Percentiles rank a stretch among this genome's conserved stretches.
These are phyloP conservation scores for Crotalus helleri DNA, from an alignment of 2,113 vertebrate species.

Conservation along the genomic window DNA sequence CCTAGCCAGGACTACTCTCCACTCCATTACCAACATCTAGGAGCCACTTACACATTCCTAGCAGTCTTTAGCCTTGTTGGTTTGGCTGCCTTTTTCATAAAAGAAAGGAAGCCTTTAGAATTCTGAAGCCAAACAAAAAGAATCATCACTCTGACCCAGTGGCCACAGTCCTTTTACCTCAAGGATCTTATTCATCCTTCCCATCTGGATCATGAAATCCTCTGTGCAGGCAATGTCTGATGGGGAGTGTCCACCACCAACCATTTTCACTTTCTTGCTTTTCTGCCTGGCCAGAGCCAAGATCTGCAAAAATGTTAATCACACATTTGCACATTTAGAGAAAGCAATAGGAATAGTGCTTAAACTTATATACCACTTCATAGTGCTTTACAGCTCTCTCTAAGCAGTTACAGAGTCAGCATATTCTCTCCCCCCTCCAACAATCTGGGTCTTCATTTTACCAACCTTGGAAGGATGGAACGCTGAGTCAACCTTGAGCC, in stretches of 20 bases:
- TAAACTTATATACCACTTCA: not conserved
- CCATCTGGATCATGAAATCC: conserved; percentile 75
- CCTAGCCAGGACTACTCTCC: not conserved
- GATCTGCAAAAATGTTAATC: conserved; percentile 58
- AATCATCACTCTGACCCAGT: not conserved
- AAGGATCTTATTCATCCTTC: conserved; percentile 71
- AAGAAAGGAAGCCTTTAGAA: not conserved
- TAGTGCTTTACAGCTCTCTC: not conserved
- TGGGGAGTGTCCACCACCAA: conserved; percentile 71
- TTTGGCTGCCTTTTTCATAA: not conserved
- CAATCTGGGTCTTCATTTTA: not conserved
- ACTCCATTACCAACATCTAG: not conserved
- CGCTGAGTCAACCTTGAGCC: not conserved
- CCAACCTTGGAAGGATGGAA: not conserved
- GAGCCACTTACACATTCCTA: not conserved
- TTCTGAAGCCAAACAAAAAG: not conserved
- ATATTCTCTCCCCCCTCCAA: not conserved
- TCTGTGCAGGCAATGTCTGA: conserved; percentile 74
- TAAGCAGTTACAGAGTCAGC: not conserved
- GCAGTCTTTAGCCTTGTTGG: not conserved
- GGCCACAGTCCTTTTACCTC: conserved; percentile 53
- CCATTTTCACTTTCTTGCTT: conserved; percentile 69
- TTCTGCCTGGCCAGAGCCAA: conserved; percentile 67
- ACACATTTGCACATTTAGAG: not conserved
- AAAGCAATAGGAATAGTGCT: not conserved